Evolutionary conservation across 2,797 vertebrate genomes (phyloP).

Genomic region (Sparus aurata): DNA sequence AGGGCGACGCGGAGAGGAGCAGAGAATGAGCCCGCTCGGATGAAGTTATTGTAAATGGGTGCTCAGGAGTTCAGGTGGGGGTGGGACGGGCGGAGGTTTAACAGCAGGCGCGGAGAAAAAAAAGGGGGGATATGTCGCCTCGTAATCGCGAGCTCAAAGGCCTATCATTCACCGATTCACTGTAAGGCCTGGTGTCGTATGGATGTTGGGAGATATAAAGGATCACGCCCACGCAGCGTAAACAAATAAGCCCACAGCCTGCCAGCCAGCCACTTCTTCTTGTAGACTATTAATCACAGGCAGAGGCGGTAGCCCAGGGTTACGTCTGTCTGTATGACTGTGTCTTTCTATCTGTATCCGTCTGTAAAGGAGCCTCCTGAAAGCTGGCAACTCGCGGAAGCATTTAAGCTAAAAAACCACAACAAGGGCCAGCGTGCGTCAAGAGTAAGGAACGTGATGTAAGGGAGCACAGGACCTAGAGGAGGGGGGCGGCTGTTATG

Average conservation of each 20-base stretch:
- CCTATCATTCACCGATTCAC: conserved; percentile 60
- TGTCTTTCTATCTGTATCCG: conserved; percentile 45
- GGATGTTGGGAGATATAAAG: conserved; percentile 77
- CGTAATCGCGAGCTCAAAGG: conserved; percentile 55
- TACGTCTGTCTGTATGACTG: conserved; percentile 64
- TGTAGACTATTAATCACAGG: conserved; percentile 74
- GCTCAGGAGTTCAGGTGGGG: conserved; percentile 17
- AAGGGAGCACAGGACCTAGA: conserved; percentile 36
- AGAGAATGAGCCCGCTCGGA: conserved; percentile 17
- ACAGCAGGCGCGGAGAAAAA: conserved; percentile 29
- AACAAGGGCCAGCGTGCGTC: conserved; percentile 66
- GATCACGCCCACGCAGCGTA: conserved; percentile 78
- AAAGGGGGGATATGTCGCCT: conserved; percentile 52
- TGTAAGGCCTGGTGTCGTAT: conserved; percentile 63
- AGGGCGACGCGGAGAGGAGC: neutral
- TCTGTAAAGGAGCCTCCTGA: conserved; percentile 53
- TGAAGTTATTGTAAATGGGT: conserved; percentile 25
- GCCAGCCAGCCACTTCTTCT: conserved; percentile 61
- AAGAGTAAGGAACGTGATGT: conserved; percentile 70
- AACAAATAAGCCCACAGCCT: conserved; percentile 75
- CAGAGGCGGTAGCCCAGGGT: conserved; percentile 80
- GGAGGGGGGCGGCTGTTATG: conserved; percentile 40
- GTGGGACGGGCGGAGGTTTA: neutral
- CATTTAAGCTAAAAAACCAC: conserved; percentile 70
- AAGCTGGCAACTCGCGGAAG: conserved; percentile 69